phyloP scores from a whole-genome alignment of 2,888 invertebrate species.

The Epirrita christyi region DNA sequence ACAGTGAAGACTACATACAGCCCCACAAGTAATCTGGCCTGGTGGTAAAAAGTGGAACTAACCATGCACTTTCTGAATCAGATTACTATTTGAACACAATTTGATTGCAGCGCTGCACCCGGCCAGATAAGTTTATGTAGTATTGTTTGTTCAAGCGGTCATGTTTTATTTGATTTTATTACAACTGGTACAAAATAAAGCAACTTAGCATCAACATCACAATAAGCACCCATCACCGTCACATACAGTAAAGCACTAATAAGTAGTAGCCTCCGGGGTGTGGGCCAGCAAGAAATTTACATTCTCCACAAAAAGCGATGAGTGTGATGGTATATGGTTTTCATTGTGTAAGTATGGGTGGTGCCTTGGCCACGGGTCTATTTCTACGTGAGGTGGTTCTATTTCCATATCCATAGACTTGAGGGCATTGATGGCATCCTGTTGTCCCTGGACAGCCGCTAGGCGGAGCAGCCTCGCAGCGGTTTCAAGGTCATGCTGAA shows the following conservation, averaged over 20 bases:
- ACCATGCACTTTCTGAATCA: too few relatives aligned
- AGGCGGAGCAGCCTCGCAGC: constrained; percentile 81
- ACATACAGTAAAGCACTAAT: constrained; percentile 39
- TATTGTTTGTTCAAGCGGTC: constrained; percentile 10
- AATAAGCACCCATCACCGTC: constrained; percentile 29
- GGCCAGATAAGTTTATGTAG: not conserved
- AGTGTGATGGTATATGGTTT: constrained; percentile 60
- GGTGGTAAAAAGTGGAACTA: too few relatives aligned
- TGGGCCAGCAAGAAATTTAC: constrained; percentile 51
- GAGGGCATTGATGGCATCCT: constrained; percentile 83
- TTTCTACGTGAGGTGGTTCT: constrained; percentile 45
- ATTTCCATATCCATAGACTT: constrained; percentile 58
- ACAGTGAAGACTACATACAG: too few relatives aligned
- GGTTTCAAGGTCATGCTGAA: constrained; percentile 73
- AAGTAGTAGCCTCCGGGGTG: constrained; percentile 53
- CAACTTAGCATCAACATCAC: constrained; percentile 14
- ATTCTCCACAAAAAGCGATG: constrained; percentile 69
- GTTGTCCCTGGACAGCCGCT: constrained; percentile 85
- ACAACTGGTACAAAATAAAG: constrained; percentile 7
- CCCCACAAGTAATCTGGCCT: too few relatives aligned
- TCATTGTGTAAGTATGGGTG: constrained; percentile 49
- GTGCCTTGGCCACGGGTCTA: constrained; percentile 50
- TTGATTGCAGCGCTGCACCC: too few relatives aligned
- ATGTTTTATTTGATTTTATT: constrained; percentile 5
- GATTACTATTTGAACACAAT: too few relatives aligned